A percentile compares a stretch with the other conserved stretches of the same genome.
These are phyloP conservation scores for Catharus ustulatus DNA, from an alignment of 2,797 vertebrate genomes.

Conservation along the genomic window DNA sequence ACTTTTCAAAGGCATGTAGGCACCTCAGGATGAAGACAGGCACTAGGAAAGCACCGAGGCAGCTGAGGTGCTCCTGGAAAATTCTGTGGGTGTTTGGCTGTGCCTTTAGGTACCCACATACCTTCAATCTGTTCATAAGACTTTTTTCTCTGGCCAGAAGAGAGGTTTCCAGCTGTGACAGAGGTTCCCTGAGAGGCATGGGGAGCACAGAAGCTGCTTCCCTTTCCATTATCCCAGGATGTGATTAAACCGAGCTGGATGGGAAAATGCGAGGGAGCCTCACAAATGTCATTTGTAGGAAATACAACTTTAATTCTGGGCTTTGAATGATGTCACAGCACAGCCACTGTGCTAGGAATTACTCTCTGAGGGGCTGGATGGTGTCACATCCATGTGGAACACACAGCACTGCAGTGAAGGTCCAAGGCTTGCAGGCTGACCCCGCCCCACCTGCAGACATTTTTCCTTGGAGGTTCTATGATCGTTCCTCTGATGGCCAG, in stretches of 20 bases:
- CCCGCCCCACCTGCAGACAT: background rate
- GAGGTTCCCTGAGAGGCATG: fast-evolving
- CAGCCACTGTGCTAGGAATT: background rate
- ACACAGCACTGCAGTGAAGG: background rate
- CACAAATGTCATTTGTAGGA: background rate
- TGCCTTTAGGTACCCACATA: background rate
- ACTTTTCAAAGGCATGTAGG: constrained; percentile 17
- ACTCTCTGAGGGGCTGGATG: background rate
- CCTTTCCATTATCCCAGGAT: background rate
- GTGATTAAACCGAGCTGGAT: background rate
- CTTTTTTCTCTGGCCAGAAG: background rate
- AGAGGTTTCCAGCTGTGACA: background rate
- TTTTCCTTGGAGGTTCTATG: background rate
- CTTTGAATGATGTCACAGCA: background rate
- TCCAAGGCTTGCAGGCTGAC: background rate
- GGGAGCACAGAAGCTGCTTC: background rate
- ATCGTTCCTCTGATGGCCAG: background rate
- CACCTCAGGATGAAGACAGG: background rate
- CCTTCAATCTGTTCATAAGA: background rate
- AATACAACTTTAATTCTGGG: background rate
- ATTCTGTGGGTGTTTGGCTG: background rate
- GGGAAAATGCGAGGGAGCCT: background rate
- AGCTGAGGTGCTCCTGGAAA: constrained; percentile 3
- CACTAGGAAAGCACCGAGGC: background rate
- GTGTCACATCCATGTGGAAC: background rate